Base-by-base conservation (phyloP, 2,797 vertebrate species). In the Simalia tracyae region DNA sequence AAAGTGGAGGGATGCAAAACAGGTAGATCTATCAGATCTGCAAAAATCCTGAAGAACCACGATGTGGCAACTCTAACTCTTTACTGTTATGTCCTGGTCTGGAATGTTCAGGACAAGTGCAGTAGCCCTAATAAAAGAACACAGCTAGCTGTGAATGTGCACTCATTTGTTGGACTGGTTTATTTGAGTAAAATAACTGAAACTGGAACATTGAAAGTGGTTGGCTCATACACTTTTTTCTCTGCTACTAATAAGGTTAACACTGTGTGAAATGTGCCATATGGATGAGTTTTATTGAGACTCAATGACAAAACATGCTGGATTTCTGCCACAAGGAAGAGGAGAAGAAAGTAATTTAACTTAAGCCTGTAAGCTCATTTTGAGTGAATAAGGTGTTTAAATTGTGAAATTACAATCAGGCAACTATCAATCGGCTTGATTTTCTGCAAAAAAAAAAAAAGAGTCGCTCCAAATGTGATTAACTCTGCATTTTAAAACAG, bases 191-290 rank as follows among this genome's bases (percentile, higher is more conserved):
- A 89, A 92, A 92, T 90, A 93, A 87, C 26, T 95, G 88, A 89
- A 96, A 95, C 88, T 9, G 15, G 66, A 94, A 54, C 59, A 46
- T 68, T 95, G 85, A 92, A 96, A 95, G 86, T 92, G 8, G 76
- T 94, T 85, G 26, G 76, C 87, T 95, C 93, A 89, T 90, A 86
- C 87, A 61, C n/a, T 92, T 95, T 95, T 93, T 93, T 64, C 28
- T 54, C 90, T 91, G 85, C n/a, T 95, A 90, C 72, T 95, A 94
- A 95, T 95, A 95, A 96, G 92, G 87, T 95, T 95, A 97, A 95
- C 54, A 93, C 60, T 92, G 50, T 93, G 91, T 96, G 86, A 96
- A 96, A 95, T 93, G 90, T 95, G 92, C 56, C 86, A 90, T 93
- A 92, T 92, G 93, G 76, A 91, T 95, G 86, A 96, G 63, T 90